Percentiles rank a stretch among this genome's conserved stretches.
Evolutionary conservation across 2,888 invertebrate genomes (phyloP).

Genomic region (Polylopha cassiicola): DNA sequence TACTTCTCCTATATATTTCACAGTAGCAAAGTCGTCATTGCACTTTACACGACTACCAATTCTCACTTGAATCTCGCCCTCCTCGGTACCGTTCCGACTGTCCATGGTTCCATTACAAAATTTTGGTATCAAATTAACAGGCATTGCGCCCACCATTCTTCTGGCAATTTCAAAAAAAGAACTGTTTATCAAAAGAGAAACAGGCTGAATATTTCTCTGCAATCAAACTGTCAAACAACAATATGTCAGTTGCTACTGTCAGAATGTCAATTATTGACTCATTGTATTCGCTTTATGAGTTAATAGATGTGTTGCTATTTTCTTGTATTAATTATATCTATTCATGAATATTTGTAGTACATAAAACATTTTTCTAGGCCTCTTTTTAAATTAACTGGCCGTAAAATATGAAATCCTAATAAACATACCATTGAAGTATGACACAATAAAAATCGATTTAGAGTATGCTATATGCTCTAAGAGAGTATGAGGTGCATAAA

Average conservation of each 20-base stretch:
- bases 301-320: too few relatives aligned
- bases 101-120: slow-evolving; percentile 72
- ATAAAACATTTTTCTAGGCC: too few relatives aligned
- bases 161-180: slow-evolving; percentile 66
- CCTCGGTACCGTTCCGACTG: slow-evolving; percentile 68
- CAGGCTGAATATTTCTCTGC: slow-evolving; percentile 55
- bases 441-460: too few relatives aligned
- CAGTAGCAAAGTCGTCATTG: slow-evolving; percentile 67
- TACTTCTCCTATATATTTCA: slow-evolving; percentile 87
- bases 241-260: slow-evolving; percentile 32
- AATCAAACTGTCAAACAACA: slow-evolving; percentile 30
- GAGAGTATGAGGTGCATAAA: slow-evolving; percentile 6
- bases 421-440: too few relatives aligned
- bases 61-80: slow-evolving; percentile 65
- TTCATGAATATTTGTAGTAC: too few relatives aligned
- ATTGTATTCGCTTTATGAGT: slow-evolving; percentile 9
- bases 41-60: slow-evolving; percentile 65
- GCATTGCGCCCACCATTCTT: slow-evolving; percentile 76
- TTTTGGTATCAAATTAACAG: slow-evolving; percentile 74
- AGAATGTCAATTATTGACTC: slow-evolving; percentile 32
- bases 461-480: too few relatives aligned
- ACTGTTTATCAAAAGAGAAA: slow-evolving; percentile 66
- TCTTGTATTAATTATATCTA: too few relatives aligned
- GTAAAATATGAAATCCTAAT: too few relatives aligned
- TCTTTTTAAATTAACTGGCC: too few relatives aligned